phyloP scores from a whole-genome alignment of 2,797 vertebrate species.

The Ispidina lecontei region DNA sequence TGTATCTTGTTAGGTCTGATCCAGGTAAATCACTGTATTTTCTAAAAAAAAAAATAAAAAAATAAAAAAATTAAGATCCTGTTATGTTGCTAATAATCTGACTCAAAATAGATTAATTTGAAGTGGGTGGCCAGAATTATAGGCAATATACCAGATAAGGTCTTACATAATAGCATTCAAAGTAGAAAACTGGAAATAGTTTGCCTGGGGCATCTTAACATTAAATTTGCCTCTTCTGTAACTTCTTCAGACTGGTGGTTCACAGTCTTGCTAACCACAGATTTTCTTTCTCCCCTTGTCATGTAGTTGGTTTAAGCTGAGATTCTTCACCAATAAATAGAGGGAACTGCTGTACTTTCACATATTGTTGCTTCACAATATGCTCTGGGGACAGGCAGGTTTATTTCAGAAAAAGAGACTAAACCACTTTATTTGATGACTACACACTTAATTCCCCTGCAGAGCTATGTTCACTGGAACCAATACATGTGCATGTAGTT shows the following conservation, averaged over 20 bases:
- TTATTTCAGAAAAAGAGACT: background rate
- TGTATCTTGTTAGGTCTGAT: background rate
- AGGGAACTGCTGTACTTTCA: background rate
- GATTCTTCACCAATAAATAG: background rate
- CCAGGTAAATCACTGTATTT: background rate
- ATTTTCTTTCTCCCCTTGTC: background rate
- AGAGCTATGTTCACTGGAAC: background rate
- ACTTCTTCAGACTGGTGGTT: background rate
- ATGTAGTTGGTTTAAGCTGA: background rate
- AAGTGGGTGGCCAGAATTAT: background rate
- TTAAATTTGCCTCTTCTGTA: background rate
- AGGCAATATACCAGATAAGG: background rate
- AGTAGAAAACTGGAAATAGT: background rate
- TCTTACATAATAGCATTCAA: background rate
- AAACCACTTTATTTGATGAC: background rate
- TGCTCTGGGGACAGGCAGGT: no score
- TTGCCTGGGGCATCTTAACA: background rate
- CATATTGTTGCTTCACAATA: accelerated
- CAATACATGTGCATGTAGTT: background rate
- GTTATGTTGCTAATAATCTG: background rate
- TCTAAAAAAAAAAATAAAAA: background rate
- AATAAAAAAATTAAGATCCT: background rate
- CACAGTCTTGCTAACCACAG: background rate
- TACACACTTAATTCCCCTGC: background rate
- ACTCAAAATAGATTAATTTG: background rate